Base-by-base conservation (phyloP, 35 echinoderm and acorn worm genomes). In the Acanthaster planci region DNA sequence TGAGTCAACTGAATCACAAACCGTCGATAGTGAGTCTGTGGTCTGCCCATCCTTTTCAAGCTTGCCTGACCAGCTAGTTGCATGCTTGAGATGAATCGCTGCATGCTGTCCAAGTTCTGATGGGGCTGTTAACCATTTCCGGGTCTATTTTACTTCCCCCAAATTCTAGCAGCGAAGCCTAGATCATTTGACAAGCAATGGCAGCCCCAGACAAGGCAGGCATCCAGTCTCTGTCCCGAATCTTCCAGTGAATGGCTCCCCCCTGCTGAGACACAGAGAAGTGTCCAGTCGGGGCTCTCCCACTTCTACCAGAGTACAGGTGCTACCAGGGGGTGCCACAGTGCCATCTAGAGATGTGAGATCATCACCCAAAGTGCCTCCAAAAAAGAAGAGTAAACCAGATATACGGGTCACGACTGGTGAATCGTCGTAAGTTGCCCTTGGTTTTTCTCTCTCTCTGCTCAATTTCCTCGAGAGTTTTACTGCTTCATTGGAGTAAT, bases 351-450 rank as follows among this genome's bases (percentile, higher is more conserved):
- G 64, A 14, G 64, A 72, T 26, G 64, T 19, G 64, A 72, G 64
- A 34, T 72, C 34, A 34, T 72, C 64, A 34, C 64, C 64, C 34
- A 72, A 72, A 34, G 64, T 72, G 64, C 64, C 64, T 34, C 64
- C 64, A 72, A 72, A 34, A 72, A 21, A 72, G 64, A 72, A 72
- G 64, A 72, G 64, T 16, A 72, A 72, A 72, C 64, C 64, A 29
- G 64, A 72, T 10, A 26, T 72, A 35, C 64, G 64, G 64, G 64
- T 72, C 34, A 72, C 22, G 8, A 72, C 64, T 72, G 64, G 64
- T 14, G 64, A 72, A 72, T 36, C 64, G 34, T 72, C 64, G 64
- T 72, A 72, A 72, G 64, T 72, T 26, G 26, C 22, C 23, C 29
- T 26, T 26, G 15, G 22, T 72, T 72, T 14, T 21, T 72, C 30